Conservation (phyloP, 1,140 invertebrate genomes). For the Drosophila kepulauana region DNA sequence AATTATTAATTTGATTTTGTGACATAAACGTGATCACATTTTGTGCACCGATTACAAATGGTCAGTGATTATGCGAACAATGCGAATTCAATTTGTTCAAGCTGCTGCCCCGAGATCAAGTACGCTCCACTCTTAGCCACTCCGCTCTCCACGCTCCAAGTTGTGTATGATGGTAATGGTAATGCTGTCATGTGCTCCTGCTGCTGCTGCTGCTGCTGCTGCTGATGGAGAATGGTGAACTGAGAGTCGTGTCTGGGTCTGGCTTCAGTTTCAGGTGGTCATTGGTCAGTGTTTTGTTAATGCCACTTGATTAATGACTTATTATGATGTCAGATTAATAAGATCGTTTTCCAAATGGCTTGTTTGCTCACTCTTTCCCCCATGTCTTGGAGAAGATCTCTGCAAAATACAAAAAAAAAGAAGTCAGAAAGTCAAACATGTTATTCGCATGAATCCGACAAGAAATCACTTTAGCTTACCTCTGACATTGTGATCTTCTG, state of each 20-base stretch:
- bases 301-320: constrained; percentile 79
- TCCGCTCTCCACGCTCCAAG: not conserved
- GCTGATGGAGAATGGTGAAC: constrained; percentile 44
- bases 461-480: constrained; percentile 37
- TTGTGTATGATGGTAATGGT: constrained; percentile 22
- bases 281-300: constrained; percentile 75
- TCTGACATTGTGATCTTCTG: constrained; percentile 22
- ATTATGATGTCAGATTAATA: constrained; percentile 85
- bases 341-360: constrained; percentile 81
- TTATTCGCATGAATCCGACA: constrained; percentile 40
- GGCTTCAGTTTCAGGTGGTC: constrained; percentile 67
- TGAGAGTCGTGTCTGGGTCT: constrained; percentile 52
- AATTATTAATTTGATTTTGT: constrained; percentile 69
- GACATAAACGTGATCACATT: constrained; percentile 80
- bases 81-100: constrained; percentile 80
- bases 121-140: not conserved
- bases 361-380: constrained; percentile 7
- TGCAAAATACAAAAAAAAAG: constrained; percentile 15
- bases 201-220: constrained; percentile 5
- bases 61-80: constrained; percentile 71
- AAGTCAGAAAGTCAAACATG: constrained; percentile 44
- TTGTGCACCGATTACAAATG: constrained; percentile 69
- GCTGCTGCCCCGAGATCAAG: constrained; percentile 55
- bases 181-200: constrained; percentile 41
- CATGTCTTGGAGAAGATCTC: constrained; percentile 1